Evolutionary conservation across 2,113 vertebrate species (phyloP), one percentile per base, ranked within the genome.

Genomic region (Pavo muticus): DNA sequence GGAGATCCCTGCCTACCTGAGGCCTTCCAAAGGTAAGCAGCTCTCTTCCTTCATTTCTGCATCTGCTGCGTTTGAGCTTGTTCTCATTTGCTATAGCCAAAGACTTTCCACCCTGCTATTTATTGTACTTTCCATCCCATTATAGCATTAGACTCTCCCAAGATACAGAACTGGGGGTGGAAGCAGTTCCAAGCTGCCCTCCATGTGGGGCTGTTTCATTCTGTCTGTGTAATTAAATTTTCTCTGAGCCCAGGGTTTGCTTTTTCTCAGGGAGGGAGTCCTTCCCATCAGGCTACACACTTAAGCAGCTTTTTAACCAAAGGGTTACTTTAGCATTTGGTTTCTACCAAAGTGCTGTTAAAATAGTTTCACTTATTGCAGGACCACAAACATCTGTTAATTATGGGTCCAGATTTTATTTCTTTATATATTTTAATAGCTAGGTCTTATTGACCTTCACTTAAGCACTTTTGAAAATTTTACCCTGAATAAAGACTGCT

Each of bases 361-460:
- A 96, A 96, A 96, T 96, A 97, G 72, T 97, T 97, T 92, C 61
- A 57, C 47, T 93, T 96, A 97, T 97, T 96, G 89, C 84, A 85
- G 95, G 74, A 93, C 96, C 95, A 94, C 95, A 96, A 97, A 92
- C 89, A 97, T 94, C 70, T 94, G 92, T 91, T 95, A 96, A 96
- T 94, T 97, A 91, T 42, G 54, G 74, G 67, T 48, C 63, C 14
- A 6, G 72, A 70, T 27, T 67, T 85, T 82, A 64, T 88, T 91
- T 95, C 83, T 93, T 95, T 95, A 80, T 92, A 73, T 92, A 70
- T 91, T 95, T 96, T n/a, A 92, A 91, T 81, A 82, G 63, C 59
- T 50, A 45, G 37, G 80, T 91, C 87, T 95, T 87, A 92, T n/a
- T 93, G 93, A 94, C 93, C 91, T 94, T 91, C 59, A 71, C 71